A percentile compares a stretch with the other conserved stretches of the same genome.
Evolutionary conservation across 2,113 vertebrate genomes (phyloP).

Genomic region (Paradoxurus hermaphroditus): DNA sequence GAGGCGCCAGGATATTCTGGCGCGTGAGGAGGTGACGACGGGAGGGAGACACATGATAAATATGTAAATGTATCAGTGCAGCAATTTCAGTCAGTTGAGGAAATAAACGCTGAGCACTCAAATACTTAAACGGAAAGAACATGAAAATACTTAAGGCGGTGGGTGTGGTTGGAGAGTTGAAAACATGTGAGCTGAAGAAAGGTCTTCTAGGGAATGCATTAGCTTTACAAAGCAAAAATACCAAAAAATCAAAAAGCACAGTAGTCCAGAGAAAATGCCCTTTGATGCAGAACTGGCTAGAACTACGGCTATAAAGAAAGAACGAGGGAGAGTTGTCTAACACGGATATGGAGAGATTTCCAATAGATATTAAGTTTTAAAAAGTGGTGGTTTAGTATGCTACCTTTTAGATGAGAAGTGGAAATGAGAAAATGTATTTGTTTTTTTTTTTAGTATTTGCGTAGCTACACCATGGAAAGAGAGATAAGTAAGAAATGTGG

Average conservation of each 20-base stretch:
- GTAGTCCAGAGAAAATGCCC: not conserved
- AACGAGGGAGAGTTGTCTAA: not conserved
- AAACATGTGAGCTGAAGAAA: not conserved
- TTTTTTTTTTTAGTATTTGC: not conserved
- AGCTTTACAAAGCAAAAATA: not conserved
- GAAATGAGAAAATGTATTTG: not conserved
- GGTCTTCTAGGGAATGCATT: not conserved
- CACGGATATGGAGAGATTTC: not conserved
- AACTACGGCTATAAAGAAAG: not conserved
- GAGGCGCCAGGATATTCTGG: not conserved
- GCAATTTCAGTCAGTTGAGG: not conserved
- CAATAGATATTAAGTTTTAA: not conserved
- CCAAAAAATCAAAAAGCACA: not conserved
- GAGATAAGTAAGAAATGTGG: not conserved
- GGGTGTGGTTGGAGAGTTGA: not conserved
- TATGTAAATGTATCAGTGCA: not conserved
- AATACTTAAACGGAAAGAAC: not conserved
- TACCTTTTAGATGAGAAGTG: not conserved
- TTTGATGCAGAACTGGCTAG: not conserved
- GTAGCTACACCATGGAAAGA: not conserved
- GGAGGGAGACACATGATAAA: not conserved
- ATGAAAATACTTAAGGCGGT: not conserved
- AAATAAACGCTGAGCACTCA: not conserved
- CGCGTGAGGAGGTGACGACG: not conserved
- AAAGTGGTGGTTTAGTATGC: not conserved